Evolutionary conservation across 2,888 invertebrate species (phyloP).

Genomic region (Oithona nana): DNA sequence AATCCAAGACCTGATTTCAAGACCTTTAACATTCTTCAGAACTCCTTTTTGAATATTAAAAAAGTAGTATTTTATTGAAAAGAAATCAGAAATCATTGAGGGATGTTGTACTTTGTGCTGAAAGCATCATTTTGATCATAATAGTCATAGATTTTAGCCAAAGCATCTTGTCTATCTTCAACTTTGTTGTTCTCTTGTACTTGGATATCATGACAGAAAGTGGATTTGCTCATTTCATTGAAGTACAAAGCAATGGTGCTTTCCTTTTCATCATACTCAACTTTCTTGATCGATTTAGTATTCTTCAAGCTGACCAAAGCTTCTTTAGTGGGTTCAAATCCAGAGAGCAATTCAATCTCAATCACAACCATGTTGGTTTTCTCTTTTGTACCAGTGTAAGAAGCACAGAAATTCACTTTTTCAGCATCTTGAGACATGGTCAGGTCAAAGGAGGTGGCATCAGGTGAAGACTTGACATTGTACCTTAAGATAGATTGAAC

Average conservation of each 20-base stretch:
- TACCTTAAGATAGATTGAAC: slow-evolving; percentile 34
- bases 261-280: slow-evolving; percentile 10
- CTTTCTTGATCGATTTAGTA: slow-evolving; percentile 9
- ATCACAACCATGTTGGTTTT: slow-evolving; percentile 37
- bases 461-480: slow-evolving; percentile 32
- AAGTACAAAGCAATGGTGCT: slow-evolving; percentile 14
- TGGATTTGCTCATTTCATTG: not conserved
- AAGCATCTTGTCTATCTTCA: slow-evolving; percentile 10
- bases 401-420: slow-evolving; percentile 7
- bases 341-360: slow-evolving; percentile 27
- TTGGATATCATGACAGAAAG: slow-evolving; percentile 1
- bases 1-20: too few relatives aligned
- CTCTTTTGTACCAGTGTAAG: slow-evolving; percentile 26
- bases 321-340: slow-evolving; percentile 22
- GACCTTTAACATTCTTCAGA: too few relatives aligned
- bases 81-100: too few relatives aligned
- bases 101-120: slow-evolving; percentile 1
- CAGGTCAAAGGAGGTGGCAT: slow-evolving; percentile 35
- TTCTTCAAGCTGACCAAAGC: slow-evolving; percentile 3
- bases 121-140: slow-evolving; percentile 15
- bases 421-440: slow-evolving; percentile 27
- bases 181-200: not conserved
- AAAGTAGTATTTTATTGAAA: too few relatives aligned
- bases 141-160: slow-evolving; percentile 17
- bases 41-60: too few relatives aligned